Base-by-base conservation (phyloP, 1,140 invertebrate species). In the Chymomyza costata region DNA sequence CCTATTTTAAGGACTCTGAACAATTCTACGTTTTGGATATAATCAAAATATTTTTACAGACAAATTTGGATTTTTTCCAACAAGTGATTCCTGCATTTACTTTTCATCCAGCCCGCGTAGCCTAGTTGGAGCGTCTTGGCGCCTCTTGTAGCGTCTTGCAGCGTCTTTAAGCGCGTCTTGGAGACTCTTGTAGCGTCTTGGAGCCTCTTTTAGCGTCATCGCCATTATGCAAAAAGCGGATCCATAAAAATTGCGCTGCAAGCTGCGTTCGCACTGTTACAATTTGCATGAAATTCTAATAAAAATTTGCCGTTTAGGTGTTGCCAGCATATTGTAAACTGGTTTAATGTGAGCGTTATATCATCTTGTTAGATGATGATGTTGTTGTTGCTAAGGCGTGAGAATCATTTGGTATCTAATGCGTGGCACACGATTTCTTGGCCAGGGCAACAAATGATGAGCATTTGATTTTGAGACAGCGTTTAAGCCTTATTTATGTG, bases 281-380 rank as follows among this genome's bases (percentile, higher is more conserved):
- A 55, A 65, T 78, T 78, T 67, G 62, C 71, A 78, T 78, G 63
- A 71, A 71, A 80, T 66, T 66, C 66, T 60, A 62, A 78, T 78
- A 78, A 80, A 71, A 64, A 76, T 78, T 66, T 70, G 68, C 66
- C 71, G 67, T 66, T 71, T 50, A 58, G 71, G 62, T 66, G 57
- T 56, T 59, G 44, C 49, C 30, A 30, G 19, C 25, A 41, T 37
- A 59, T 40, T 63, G 43, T 55, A 71, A 78, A 78, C 71, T 54
- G 71, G 71, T 78, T 78, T 78, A 63, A 80, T 67, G 59, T 47
- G 73, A 71, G 64, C 71, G 71, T 76, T 78, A 67, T 80, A 80
- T 78, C 71, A 68, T 68, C 46, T 56, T 30, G 32, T 32, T 14
- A 55, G 48, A 49, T 43, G 39, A 40, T 6, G 34, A 41, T 16